These are phyloP conservation scores for Nansenia antarctica DNA, from an alignment of 2,113 vertebrate genomes.

Conservation along the genomic window DNA sequence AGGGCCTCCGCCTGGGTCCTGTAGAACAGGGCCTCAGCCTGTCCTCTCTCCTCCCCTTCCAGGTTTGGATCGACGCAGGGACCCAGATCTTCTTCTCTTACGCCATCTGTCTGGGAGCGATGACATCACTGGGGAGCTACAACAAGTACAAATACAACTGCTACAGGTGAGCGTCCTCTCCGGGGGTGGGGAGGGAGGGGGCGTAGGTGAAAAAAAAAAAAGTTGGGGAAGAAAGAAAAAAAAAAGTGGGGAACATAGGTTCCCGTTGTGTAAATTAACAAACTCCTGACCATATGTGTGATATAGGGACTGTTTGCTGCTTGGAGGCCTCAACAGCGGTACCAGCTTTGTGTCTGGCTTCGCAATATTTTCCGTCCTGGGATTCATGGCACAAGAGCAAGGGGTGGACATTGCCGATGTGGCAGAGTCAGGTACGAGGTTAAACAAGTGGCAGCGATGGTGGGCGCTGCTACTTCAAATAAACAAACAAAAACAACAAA, in stretches of 20 bases:
- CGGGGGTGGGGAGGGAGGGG: slow-evolving; percentile 54
- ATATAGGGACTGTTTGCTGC: slow-evolving; percentile 99
- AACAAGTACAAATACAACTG: slow-evolving; percentile 99
- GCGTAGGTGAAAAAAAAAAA: slow-evolving; percentile 3
- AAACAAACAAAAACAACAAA: slow-evolving; percentile 46
- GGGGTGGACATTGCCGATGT: slow-evolving; percentile 99
- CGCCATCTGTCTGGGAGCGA: slow-evolving; percentile 97
- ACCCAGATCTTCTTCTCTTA: slow-evolving; percentile 99
- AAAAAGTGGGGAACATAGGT: slow-evolving; percentile 44
- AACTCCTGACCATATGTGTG: slow-evolving; percentile 99
- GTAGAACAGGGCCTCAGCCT: slow-evolving; percentile 65
- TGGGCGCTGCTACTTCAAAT: slow-evolving; percentile 90
- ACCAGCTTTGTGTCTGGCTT: slow-evolving; percentile 99
- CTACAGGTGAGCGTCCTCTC: slow-evolving; percentile 88
- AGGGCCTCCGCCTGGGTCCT: too few relatives aligned
- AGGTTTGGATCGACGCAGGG: slow-evolving; percentile 99
- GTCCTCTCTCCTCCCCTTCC: slow-evolving; percentile 31
- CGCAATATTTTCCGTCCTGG: slow-evolving; percentile 99
- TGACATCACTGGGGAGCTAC: slow-evolving; percentile 99
- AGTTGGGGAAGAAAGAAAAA: neutral
- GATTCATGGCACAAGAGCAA: slow-evolving; percentile 99
- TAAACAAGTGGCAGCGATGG: slow-evolving; percentile 89
- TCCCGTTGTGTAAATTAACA: slow-evolving; percentile 96
- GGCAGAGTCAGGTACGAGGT: slow-evolving; percentile 99
- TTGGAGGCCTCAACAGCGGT: slow-evolving; percentile 99